Evolutionary conservation across 35 echinoderm and acorn worm species (phyloP).

Genomic region (Heliocidaris tuberculata): DNA sequence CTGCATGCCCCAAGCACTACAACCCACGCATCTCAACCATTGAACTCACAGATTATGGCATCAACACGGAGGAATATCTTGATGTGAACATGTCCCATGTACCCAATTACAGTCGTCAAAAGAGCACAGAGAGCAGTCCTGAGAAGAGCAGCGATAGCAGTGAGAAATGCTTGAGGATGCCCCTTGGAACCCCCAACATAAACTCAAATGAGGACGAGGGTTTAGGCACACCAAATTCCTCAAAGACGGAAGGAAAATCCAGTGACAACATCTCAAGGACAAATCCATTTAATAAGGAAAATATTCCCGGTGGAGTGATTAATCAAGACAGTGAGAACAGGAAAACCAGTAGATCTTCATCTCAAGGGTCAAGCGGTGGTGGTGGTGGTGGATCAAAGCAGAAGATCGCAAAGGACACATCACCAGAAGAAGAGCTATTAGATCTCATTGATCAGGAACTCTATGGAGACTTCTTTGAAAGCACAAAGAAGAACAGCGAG

Average conservation of each 20-base stretch:
- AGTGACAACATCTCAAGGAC: not conserved
- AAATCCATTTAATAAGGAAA: constrained; percentile 31
- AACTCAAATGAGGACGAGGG: constrained; percentile 27
- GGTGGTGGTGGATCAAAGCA: not conserved
- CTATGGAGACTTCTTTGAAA: constrained; percentile 80
- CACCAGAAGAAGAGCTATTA: constrained; percentile 79
- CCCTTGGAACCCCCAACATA: constrained; percentile 5
- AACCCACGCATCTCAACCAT: constrained; percentile 58
- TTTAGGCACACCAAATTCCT: not conserved
- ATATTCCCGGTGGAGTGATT: not conserved
- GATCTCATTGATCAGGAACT: constrained; percentile 91
- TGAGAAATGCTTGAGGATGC: not conserved
- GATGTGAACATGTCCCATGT: constrained; percentile 75
- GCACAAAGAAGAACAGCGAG: constrained; percentile 30
- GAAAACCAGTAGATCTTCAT: not conserved
- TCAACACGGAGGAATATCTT: constrained; percentile 85
- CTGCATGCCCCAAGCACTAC: constrained; percentile 73
- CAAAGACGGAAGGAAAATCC: not conserved
- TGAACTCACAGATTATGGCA: constrained; percentile 82
- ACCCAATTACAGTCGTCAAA: constrained; percentile 73
- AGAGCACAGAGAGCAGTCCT: constrained; percentile 16
- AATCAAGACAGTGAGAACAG: not conserved
- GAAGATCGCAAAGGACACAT: not conserved
- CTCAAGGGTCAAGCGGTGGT: not conserved
- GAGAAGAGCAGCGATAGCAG: constrained; percentile 24